Conservation (phyloP, 1,140 invertebrate genomes). For the Aphelenchoides fujianensis region DNA sequence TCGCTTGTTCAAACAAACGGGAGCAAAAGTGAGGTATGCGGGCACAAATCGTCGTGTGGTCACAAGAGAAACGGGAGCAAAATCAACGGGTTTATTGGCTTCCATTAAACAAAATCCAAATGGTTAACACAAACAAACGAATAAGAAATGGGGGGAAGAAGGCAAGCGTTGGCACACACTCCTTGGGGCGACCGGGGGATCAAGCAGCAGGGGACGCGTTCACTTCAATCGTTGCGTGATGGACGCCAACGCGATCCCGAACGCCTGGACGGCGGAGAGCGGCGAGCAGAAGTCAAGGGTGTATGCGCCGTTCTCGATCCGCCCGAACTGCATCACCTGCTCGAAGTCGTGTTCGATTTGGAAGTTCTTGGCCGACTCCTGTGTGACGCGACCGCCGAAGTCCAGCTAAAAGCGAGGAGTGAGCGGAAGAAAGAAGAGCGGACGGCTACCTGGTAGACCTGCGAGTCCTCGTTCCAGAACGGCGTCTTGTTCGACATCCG, state of each 20-base stretch:
- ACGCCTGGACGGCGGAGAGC: constrained; percentile 94
- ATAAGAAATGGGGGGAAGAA: too few relatives aligned
- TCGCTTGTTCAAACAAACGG: too few relatives aligned
- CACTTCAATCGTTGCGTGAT: constrained; percentile 96
- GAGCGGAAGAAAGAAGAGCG: constrained; percentile 2
- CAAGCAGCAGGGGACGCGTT: constrained; percentile 53
- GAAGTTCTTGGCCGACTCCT: constrained; percentile 98
- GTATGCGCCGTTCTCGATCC: constrained; percentile 96
- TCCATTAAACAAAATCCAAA: too few relatives aligned
- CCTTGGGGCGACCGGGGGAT: too few relatives aligned
- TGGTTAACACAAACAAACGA: too few relatives aligned
- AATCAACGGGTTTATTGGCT: too few relatives aligned
- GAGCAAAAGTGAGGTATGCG: too few relatives aligned
- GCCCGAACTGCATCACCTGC: constrained; percentile 98
- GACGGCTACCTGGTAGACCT: constrained; percentile 78
- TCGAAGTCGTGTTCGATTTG: constrained; percentile 95
- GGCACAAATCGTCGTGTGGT: too few relatives aligned
- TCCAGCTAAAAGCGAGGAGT: constrained; percentile 71
- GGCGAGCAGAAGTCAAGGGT: constrained; percentile 98
- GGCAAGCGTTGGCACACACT: too few relatives aligned
- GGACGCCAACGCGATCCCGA: constrained; percentile 93
- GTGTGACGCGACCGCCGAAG: constrained; percentile 96
- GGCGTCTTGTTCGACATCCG: constrained; percentile 98
- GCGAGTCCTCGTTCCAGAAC: constrained; percentile 98
- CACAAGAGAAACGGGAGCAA: too few relatives aligned